Base-by-base conservation (phyloP, 2,113 vertebrate species). In the Hypocryptadius cinnamomeus region DNA sequence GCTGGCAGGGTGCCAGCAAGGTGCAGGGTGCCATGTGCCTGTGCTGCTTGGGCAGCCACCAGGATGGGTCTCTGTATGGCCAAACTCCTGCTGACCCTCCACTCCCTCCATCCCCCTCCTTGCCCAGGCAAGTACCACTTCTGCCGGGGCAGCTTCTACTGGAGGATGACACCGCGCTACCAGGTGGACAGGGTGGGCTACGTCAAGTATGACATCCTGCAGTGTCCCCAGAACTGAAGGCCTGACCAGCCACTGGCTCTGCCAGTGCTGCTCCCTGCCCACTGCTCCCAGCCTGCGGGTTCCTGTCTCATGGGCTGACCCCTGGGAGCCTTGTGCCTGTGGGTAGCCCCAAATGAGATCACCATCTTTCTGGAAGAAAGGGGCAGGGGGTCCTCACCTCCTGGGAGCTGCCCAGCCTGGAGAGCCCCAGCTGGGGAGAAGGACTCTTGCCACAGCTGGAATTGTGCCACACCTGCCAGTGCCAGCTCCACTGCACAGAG, bases 181-280 rank as follows among this genome's bases (percentile, higher is more conserved):
- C 94, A 94, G 80, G 95, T 96, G 95, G 94, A 95, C 61, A 86
- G 92, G 47, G 94, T 96, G 78, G 95, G 96, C 90, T 96, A 96
- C 1, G 7, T 96, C 63, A 94, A 92, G 39, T 96, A 96, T 1
- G 96, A 96, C 79, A 94, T 96, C 85, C 74, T 96, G 90, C 93
- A 96, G 85, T 96, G 96, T n/a, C 96, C 94, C 50, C 81, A 96
- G 87, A 74, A 94, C 63, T 96, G 88, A 94, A 53, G 17, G 27
- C 28, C 31, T 3, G 5, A 69, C 31, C 2, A 6, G 37, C 66
- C 1, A 6, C 76, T 4, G 2, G 3, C 39, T 44, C 2, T 7
- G 74, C 74, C 10, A 3, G 1, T 3, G 2, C 60, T 42, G 51
- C 77, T 90, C 27, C 79, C 87, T 77, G 71, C 68, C 44, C 68